Base-by-base conservation (phyloP, 1,140 invertebrate species). In the Amphibalanus amphitrite region DNA sequence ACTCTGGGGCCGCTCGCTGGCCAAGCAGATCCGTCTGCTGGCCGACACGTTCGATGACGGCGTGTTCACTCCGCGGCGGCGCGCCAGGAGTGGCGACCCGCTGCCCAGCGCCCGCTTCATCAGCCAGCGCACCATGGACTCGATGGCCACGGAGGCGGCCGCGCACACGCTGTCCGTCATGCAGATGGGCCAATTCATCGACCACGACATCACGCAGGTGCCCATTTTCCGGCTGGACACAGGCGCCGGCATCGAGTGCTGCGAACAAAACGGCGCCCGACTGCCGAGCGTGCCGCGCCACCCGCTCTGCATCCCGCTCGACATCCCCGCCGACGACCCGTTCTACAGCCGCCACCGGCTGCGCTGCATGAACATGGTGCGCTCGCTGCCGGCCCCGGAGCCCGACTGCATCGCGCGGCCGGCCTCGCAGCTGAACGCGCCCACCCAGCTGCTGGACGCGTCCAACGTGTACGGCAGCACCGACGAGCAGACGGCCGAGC, bases 401-500 rank as follows among this genome's bases (percentile, higher is more conserved):
- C 70, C 65, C 17, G 28, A 67, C 65, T 67, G 65, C 28, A 10
- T 20, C 28, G n/a, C 28, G 17, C 26, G 65, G 26, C 28, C n/a
- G 6, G 65, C 65, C 65, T 15, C n/a, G 65, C 65, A 70, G 69
- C 67, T 80, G 29, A 94, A 93, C 80, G 91, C 94, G 81, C 88
- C 92, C 0, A 93, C 92, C 0, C 85, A 91, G 0, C 97, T 87
- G 78, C 87, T 98, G 26, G 95, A 98, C 80, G 95, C 85, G 0
- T 97, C 95, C 0, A 86, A 87, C 28, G 85, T 94, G 1, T 95
- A 95, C 76, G 90, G 92, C 0, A 84, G 80, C 73, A 79, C 81
- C 0, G 79, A 82, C 64, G 82, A 84, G 28, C 81, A 82, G 59
- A 77, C 81, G 0, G 78, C 79, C 15, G 70, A 78, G 1, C 76